phyloP scores from a whole-genome alignment of 1,140 invertebrate genomes.

The Sycophaga agraensis region DNA sequence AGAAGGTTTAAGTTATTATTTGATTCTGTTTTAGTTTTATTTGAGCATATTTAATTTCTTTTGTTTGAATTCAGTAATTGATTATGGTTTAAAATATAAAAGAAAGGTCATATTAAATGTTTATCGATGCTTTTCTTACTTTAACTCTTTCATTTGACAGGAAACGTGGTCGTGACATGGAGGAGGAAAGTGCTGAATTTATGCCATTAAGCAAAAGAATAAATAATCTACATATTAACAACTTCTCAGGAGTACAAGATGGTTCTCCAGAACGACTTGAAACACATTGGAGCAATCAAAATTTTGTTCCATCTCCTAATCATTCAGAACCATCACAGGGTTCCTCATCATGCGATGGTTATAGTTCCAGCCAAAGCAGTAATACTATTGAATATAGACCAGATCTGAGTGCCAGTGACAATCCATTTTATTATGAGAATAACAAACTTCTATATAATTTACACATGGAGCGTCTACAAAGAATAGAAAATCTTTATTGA shows the following conservation, averaged over 20 bases:
- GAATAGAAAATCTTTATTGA: constrained; percentile 36
- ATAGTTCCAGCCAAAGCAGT: constrained; percentile 47
- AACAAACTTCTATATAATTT: constrained; percentile 66
- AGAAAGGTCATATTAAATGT: background rate
- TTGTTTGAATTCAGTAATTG: background rate
- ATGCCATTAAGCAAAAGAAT: constrained; percentile 77
- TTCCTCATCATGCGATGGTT: constrained; percentile 48
- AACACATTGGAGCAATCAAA: constrained; percentile 43
- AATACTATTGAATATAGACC: constrained; percentile 58
- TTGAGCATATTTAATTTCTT: background rate
- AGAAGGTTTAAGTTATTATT: background rate
- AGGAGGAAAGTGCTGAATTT: constrained; percentile 73
- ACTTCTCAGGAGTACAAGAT: constrained; percentile 42
- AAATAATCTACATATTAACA: constrained; percentile 76
- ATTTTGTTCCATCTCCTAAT: constrained; percentile 48
- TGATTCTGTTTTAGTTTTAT: background rate
- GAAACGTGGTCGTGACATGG: constrained; percentile 64
- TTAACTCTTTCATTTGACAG: constrained; percentile 49
- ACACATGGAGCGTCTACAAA: constrained; percentile 62
- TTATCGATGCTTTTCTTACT: background rate
- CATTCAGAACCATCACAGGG: constrained; percentile 50
- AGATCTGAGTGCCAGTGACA: constrained; percentile 59
- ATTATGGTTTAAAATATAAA: background rate
- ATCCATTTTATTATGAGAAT: constrained; percentile 67
- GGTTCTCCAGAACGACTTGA: constrained; percentile 41